These are phyloP conservation scores for Dryocosmus kuriphilus DNA, from an alignment of 2,888 invertebrate species.

Conservation along the genomic window DNA sequence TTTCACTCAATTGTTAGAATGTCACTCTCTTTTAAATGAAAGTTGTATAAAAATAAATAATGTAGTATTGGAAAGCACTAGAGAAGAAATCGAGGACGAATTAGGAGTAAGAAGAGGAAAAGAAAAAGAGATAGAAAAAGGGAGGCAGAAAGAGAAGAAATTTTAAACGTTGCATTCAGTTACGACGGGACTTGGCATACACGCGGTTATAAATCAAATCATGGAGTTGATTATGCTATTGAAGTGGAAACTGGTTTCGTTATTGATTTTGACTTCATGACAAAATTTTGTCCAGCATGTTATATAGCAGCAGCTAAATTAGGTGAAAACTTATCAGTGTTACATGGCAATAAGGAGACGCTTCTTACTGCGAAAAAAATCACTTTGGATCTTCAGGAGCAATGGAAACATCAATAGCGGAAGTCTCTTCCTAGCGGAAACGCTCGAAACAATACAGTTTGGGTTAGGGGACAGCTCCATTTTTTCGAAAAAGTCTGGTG, in stretches of 20 bases:
- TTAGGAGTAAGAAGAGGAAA: background rate
- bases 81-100: background rate
- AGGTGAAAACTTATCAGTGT: conserved; percentile 42
- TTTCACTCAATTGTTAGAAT: no score
- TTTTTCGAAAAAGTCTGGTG: no score
- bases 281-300: no score
- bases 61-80: background rate
- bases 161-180: background rate
- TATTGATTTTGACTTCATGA: no score
- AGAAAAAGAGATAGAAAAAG: no score
- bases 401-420: conserved; percentile 5
- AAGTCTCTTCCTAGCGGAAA: background rate
- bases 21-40: background rate
- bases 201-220: conserved; percentile 54
- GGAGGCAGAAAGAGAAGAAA: background rate
- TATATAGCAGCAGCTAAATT: conserved; percentile 43
- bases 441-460: background rate
- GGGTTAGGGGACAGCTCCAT: no score
- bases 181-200: conserved; percentile 19
- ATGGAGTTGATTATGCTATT: conserved; percentile 51
- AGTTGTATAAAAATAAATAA: background rate
- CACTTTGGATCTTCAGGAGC: conserved; percentile 6
- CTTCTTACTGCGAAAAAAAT: no score
- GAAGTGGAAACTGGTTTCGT: conserved; percentile 51
- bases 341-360: no score